Evolutionary conservation across 1,140 invertebrate genomes (phyloP).

Genomic region (Ceratina australensis): DNA sequence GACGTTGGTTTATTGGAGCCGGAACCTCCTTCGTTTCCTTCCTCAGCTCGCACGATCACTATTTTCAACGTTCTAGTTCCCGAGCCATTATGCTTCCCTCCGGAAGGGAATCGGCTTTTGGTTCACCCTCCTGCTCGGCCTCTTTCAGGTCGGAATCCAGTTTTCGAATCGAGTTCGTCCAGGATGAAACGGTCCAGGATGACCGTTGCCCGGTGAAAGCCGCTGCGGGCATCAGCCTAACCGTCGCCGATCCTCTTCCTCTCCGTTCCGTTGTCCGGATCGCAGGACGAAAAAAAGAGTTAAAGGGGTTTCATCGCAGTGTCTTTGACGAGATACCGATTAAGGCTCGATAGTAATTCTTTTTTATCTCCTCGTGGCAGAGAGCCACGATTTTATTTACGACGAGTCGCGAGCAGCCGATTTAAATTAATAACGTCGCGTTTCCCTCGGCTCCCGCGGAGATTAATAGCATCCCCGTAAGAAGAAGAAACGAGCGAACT

Average conservation of each 20-base stretch:
- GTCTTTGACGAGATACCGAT: constrained; percentile 48
- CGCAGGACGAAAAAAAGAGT: constrained; percentile 43
- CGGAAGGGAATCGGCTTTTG: not conserved
- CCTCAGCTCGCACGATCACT: no score
- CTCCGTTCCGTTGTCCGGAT: constrained; percentile 10
- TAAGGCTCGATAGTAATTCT: not conserved
- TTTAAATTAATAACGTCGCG: constrained; percentile 41
- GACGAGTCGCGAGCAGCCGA: not conserved
- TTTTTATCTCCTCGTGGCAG: not conserved
- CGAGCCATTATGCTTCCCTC: constrained; percentile 21
- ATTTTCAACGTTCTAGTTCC: not conserved
- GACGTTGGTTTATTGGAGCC: no score
- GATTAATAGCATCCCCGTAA: constrained; percentile 22
- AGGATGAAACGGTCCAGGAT: constrained; percentile 74
- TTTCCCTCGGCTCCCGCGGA: constrained; percentile 8
- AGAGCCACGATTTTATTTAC: constrained; percentile 25
- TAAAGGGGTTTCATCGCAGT: constrained; percentile 35
- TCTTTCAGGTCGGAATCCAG: constrained; percentile 71
- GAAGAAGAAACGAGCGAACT: not conserved
- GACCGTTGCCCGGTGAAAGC: constrained; percentile 63
- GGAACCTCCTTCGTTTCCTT: not conserved
- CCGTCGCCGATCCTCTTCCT: constrained; percentile 58
- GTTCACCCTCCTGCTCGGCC: constrained; percentile 41
- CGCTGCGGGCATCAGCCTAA: not conserved
- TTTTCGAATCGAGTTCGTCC: constrained; percentile 77